Conservation (phyloP, 2,797 vertebrate species). For the Masticophis lateralis region DNA sequence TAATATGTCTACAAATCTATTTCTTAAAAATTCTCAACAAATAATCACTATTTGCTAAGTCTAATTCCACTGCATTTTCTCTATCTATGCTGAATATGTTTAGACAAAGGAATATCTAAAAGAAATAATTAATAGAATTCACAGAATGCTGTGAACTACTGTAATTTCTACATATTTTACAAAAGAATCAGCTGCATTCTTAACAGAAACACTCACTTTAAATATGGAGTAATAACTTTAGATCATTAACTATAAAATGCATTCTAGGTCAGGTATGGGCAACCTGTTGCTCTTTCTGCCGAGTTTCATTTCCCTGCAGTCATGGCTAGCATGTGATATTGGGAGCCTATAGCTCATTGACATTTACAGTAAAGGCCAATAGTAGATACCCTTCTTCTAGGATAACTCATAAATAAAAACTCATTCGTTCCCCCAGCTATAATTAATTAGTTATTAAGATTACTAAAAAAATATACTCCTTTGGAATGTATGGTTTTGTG, state of each 20-base stretch:
- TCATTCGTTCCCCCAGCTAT: not conserved
- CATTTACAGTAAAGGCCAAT: not conserved
- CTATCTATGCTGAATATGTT: not conserved
- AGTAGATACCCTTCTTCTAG: not conserved
- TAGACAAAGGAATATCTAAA: not conserved
- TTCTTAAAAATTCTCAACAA: conserved; percentile 23
- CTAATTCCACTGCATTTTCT: not conserved
- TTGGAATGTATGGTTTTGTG: not conserved
- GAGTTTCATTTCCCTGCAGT: not conserved
- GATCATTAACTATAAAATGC: not conserved
- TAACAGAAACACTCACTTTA: not conserved
- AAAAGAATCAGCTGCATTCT: not conserved
- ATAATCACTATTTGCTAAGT: conserved; percentile 18
- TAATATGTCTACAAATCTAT: conserved; percentile 18
- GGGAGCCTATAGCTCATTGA: not conserved
- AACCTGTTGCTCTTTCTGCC: not conserved
- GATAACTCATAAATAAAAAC: not conserved
- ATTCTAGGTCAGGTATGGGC: not conserved
- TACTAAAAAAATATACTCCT: not conserved
- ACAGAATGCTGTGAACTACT: not conserved
- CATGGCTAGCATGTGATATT: not conserved
- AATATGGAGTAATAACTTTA: not conserved
- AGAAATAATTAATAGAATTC: not conserved
- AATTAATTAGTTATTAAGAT: not conserved
- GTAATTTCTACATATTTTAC: not conserved